Evolutionary conservation across 2,888 invertebrate species (phyloP).

Genomic region (Venusia cambrica): DNA sequence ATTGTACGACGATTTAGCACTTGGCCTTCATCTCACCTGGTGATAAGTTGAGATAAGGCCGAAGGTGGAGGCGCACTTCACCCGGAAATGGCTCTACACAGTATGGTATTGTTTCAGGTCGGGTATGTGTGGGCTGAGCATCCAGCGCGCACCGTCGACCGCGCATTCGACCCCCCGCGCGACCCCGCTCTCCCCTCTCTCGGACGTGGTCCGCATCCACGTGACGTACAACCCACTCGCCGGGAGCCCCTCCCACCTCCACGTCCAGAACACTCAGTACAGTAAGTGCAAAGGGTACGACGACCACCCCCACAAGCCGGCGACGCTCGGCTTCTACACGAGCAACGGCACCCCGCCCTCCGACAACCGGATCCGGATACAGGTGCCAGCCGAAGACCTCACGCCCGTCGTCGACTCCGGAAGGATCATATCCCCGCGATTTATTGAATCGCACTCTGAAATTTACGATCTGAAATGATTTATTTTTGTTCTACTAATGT

Average conservation of each 20-base stretch:
- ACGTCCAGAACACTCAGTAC: too few species aligned
- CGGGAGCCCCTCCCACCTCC: constrained; percentile 78
- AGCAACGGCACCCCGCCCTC: constrained; percentile 80
- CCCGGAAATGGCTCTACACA: too few species aligned
- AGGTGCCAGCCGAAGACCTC: constrained; percentile 85
- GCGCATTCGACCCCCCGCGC: constrained; percentile 84
- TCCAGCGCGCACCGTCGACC: constrained; percentile 77
- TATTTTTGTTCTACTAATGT: constrained; percentile 8
- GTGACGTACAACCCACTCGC: constrained; percentile 84
- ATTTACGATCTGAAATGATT: constrained; percentile 64
- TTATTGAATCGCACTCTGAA: constrained; percentile 64
- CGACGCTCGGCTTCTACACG: constrained; percentile 69
- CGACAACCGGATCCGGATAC: constrained; percentile 87
- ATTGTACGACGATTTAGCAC: too few species aligned
- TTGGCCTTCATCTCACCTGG: too few species aligned
- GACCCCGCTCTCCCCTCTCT: constrained; percentile 83
- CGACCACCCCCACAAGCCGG: constrained; percentile 65
- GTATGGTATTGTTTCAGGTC: constrained; percentile 65
- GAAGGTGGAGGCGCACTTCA: too few species aligned
- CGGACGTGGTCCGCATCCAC: constrained; percentile 87
- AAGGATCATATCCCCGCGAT: constrained; percentile 66
- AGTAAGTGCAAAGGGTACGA: constrained; percentile 58
- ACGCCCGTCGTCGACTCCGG: constrained; percentile 84
- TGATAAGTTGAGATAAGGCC: too few species aligned
- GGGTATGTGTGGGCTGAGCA: constrained; percentile 73